phyloP scores from a whole-genome alignment of 2,113 vertebrate genomes.

The Vanacampus margaritifer region DNA sequence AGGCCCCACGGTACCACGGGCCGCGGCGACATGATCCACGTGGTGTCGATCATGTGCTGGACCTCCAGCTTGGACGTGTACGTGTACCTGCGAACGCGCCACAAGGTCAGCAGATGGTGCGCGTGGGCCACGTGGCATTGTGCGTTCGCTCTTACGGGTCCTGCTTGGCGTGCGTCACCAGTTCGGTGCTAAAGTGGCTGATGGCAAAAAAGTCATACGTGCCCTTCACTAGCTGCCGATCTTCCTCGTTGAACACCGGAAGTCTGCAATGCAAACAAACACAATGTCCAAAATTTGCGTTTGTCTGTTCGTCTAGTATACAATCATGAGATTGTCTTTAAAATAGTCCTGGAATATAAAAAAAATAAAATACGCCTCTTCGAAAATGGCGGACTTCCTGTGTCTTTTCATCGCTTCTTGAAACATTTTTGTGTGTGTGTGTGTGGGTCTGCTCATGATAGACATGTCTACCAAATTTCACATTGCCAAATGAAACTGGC shows the following conservation, averaged over 20 bases:
- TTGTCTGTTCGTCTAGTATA: too few relatives aligned
- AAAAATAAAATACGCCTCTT: too few relatives aligned
- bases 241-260: slow-evolving; percentile 85
- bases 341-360: too few relatives aligned
- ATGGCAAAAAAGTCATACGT: slow-evolving; percentile 93
- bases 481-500: too few relatives aligned
- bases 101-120: neutral
- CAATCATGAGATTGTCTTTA: too few relatives aligned
- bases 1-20: slow-evolving; percentile 93
- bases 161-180: slow-evolving; percentile 86
- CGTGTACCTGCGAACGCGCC: slow-evolving; percentile 62
- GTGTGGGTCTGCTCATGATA: too few relatives aligned
- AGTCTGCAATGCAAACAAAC: slow-evolving; percentile 54
- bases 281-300: neutral
- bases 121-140: neutral
- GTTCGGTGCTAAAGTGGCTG: slow-evolving; percentile 88
- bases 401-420: too few relatives aligned
- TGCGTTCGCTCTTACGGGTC: slow-evolving; percentile 58
- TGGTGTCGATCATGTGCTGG: slow-evolving; percentile 86
- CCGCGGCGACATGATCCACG: slow-evolving; percentile 77
- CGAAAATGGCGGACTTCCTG: too few relatives aligned
- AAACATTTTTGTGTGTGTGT: too few relatives aligned
- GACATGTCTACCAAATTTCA: too few relatives aligned
- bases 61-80: slow-evolving; percentile 82
- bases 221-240: slow-evolving; percentile 79